Conservation (phyloP, 2,113 vertebrate genomes). For the Sylvietta virens region DNA sequence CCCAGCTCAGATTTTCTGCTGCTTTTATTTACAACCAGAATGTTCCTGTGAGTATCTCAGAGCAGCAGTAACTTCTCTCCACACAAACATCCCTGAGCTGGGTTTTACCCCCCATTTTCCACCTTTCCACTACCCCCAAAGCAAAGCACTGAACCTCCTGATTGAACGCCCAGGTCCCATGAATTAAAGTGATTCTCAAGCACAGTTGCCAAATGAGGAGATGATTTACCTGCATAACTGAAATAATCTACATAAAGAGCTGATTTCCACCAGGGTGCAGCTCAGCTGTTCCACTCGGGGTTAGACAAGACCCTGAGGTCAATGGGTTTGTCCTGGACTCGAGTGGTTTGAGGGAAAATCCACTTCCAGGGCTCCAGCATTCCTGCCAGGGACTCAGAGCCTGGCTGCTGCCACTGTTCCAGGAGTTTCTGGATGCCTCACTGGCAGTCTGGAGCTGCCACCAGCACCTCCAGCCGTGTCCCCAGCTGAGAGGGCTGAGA, state of each 20-base stretch:
- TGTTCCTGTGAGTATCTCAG: rapidly evolving
- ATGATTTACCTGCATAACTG: slow-evolving; percentile 21
- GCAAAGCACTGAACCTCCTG: not conserved
- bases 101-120: not conserved
- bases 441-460: not conserved
- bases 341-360: not conserved
- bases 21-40: not conserved
- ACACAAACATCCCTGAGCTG: not conserved
- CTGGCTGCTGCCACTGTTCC: not conserved
- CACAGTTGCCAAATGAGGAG: not conserved
- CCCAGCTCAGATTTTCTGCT: not conserved
- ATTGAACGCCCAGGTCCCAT: not conserved
- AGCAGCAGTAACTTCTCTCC: not conserved
- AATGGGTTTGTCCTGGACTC: not conserved
- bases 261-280: not conserved
- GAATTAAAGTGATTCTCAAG: slow-evolving; percentile 33
- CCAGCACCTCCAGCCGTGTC: not conserved
- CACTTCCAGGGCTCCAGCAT: not conserved
- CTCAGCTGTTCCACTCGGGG: not conserved
- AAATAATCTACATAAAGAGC: not conserved
- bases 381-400: not conserved
- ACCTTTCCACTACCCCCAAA: not conserved
- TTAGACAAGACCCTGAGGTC: not conserved
- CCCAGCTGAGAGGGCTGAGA: not conserved
- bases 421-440: not conserved